These are phyloP conservation scores for Sweltsa coloradensis DNA, from an alignment of 1,140 invertebrate genomes.

Conservation along the genomic window DNA sequence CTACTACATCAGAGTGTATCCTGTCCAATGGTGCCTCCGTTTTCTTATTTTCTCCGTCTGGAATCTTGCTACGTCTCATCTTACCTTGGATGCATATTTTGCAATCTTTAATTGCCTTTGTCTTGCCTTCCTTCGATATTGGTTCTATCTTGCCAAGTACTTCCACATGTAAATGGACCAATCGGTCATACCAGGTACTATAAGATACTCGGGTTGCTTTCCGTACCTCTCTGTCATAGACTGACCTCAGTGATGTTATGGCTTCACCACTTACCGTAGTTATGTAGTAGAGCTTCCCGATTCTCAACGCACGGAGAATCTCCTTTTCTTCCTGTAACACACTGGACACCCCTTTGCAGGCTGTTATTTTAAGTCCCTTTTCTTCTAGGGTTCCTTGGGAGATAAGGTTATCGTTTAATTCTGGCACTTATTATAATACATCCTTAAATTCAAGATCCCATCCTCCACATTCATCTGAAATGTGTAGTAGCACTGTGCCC, in stretches of 20 bases:
- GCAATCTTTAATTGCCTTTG: not conserved
- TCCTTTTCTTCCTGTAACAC: not conserved
- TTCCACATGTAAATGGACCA: conserved; percentile 1
- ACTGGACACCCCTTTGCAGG: not conserved
- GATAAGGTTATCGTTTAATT: not conserved
- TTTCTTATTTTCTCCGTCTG: not conserved
- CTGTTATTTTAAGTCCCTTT: not conserved
- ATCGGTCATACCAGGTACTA: not conserved
- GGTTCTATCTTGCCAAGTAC: too few relatives aligned
- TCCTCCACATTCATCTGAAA: not conserved
- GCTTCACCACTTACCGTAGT: not conserved
- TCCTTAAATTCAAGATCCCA: not conserved
- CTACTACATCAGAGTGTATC: not conserved
- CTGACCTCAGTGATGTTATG: not conserved
- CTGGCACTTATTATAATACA: not conserved
- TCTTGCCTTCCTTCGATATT: not conserved
- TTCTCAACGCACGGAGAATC: not conserved
- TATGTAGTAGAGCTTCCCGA: not conserved
- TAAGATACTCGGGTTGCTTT: not conserved
- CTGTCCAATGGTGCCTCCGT: not conserved
- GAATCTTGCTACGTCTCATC: not conserved
- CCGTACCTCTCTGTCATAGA: not conserved
- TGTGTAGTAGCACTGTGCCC: not conserved
- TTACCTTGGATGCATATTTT: not conserved
- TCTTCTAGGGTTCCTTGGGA: not conserved